These are phyloP conservation scores for Lampropteryx suffumata DNA, from an alignment of 2,888 invertebrate species.

Conservation along the genomic window DNA sequence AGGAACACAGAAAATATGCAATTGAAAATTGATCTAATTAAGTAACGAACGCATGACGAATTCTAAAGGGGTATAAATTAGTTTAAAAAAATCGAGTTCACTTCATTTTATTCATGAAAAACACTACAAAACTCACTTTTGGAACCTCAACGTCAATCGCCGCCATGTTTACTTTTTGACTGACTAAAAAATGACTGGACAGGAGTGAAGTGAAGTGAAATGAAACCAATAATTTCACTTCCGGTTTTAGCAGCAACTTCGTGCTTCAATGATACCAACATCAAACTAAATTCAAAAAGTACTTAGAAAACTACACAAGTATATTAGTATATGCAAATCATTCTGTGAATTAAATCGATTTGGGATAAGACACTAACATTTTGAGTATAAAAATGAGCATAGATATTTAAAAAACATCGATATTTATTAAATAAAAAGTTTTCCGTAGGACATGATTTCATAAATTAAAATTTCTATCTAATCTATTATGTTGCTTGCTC, in stretches of 20 bases:
- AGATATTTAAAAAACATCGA: no score
- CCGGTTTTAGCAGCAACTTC: conserved; percentile 39
- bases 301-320: no score
- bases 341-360: no score
- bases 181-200: conserved; percentile 45
- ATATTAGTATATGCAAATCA: no score
- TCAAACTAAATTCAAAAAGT: conserved; percentile 3
- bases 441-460: no score
- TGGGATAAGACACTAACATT: no score
- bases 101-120: conserved; percentile 8
- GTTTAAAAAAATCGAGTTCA: not conserved
- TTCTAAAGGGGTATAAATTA: not conserved
- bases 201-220: not conserved
- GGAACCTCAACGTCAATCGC: conserved; percentile 77
- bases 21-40: not conserved
- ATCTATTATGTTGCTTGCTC: no score
- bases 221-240: conserved; percentile 36
- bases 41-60: not conserved
- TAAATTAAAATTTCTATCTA: no score
- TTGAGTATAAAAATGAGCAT: no score
- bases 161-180: conserved; percentile 83
- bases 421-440: no score
- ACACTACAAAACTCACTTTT: conserved; percentile 62
- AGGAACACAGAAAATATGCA: not conserved
- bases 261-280: conserved; percentile 39